Conservation (phyloP, 2,888 invertebrate genomes). For the Drosophila macrothrix region DNA sequence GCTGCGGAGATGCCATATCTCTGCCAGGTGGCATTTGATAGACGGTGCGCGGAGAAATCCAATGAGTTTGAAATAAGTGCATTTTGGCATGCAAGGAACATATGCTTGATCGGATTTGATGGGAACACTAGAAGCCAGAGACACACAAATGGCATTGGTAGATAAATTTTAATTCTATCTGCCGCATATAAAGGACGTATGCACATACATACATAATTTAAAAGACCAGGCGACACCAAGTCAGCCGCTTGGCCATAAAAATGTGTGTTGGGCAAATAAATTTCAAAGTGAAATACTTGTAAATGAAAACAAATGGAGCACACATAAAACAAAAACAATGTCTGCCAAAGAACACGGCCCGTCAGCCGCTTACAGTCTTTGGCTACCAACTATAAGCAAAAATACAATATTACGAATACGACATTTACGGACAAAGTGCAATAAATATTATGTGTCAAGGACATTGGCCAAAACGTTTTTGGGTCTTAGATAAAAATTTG, state of each 20-base stretch:
- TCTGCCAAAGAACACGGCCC: slow-evolving; percentile 53
- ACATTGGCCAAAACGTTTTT: slow-evolving; percentile 45
- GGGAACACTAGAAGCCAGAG: slow-evolving; percentile 52
- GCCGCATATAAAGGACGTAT: slow-evolving; percentile 38
- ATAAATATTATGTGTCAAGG: slow-evolving; percentile 74
- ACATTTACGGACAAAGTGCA: slow-evolving; percentile 51
- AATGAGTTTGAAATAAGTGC: slow-evolving; percentile 14
- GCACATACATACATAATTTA: slow-evolving; percentile 68
- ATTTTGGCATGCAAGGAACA: slow-evolving; percentile 32
- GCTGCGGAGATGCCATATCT: slow-evolving; percentile 25
- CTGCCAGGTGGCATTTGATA: slow-evolving; percentile 26
- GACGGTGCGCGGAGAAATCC: slow-evolving; percentile 13
- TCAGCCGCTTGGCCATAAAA: slow-evolving; percentile 72
- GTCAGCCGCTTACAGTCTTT: slow-evolving; percentile 19
- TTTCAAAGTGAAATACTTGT: slow-evolving; percentile 80
- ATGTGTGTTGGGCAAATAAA: slow-evolving; percentile 76
- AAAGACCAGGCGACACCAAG: slow-evolving; percentile 45
- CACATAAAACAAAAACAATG: slow-evolving; percentile 50
- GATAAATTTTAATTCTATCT: slow-evolving; percentile 74
- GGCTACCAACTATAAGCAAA: slow-evolving; percentile 31
- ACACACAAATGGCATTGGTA: slow-evolving; percentile 43
- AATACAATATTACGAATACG: slow-evolving; percentile 69
- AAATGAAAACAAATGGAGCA: slow-evolving; percentile 79
- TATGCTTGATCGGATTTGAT: slow-evolving; percentile 39
- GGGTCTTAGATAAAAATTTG: slow-evolving; percentile 47